Conservation (phyloP, 2,113 vertebrate species). For the Globicephala melas region DNA sequence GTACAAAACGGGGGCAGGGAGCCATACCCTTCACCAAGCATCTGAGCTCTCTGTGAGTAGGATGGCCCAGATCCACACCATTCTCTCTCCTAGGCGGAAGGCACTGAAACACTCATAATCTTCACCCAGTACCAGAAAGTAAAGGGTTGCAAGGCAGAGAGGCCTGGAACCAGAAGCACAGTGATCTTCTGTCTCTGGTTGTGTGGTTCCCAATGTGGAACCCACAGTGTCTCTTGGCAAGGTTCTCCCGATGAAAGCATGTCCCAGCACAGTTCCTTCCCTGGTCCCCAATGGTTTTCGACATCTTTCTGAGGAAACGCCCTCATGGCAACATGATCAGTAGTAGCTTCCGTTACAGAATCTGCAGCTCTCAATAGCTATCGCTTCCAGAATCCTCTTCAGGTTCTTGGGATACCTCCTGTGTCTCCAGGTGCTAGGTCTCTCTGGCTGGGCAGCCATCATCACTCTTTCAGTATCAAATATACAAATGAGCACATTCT, state of each 20-base stretch:
- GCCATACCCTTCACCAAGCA: neutral
- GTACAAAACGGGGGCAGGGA: neutral
- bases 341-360: neutral
- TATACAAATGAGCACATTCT: neutral
- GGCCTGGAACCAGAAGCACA: neutral
- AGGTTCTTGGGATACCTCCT: neutral
- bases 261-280: neutral
- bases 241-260: neutral
- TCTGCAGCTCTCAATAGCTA: neutral
- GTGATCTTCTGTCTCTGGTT: neutral
- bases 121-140: neutral
- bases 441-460: neutral
- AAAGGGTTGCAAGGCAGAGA: neutral
- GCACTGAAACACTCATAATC: neutral
- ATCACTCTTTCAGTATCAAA: neutral
- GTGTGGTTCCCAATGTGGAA: neutral
- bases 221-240: neutral
- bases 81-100: neutral
- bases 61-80: neutral
- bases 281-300: neutral
- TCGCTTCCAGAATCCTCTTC: neutral
- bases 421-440: neutral
- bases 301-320: neutral
- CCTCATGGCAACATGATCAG: neutral
- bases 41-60: neutral